Conservation (phyloP, 2,113 vertebrate genomes). For the Lepus europaeus region DNA sequence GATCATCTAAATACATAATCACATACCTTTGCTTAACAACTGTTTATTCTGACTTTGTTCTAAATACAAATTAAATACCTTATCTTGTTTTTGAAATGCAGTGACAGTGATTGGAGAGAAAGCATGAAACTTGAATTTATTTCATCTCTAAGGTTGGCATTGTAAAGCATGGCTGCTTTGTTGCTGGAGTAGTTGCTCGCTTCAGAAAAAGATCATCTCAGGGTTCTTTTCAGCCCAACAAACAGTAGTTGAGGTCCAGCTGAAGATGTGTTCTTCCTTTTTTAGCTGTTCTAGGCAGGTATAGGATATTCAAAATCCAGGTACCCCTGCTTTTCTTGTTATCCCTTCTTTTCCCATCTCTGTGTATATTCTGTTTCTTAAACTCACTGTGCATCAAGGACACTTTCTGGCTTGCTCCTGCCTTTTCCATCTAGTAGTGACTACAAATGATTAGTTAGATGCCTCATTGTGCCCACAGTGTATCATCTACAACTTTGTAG, state of each 20-base stretch:
- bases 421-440: constrained; percentile 39
- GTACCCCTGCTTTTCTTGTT: background rate
- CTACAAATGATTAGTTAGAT: background rate
- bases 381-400: background rate
- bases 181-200: constrained; percentile 44
- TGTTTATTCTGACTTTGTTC: background rate
- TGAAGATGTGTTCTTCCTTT: background rate
- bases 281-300: background rate
- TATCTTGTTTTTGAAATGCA: background rate
- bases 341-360: background rate
- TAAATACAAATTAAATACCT: background rate
- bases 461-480: background rate
- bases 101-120: constrained; percentile 19
- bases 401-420: background rate
- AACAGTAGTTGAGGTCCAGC: background rate
- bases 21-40: background rate
- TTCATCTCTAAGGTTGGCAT: constrained; percentile 31
- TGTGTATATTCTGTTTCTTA: background rate
- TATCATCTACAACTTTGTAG: background rate
- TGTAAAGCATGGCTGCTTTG: constrained; percentile 26
- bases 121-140: constrained; percentile 48
- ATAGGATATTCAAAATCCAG: background rate
- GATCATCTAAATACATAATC: constrained; percentile 16
- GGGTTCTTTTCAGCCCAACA: background rate
- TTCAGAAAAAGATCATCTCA: constrained; percentile 49